A percentile compares a stretch with the other conserved stretches of the same genome.
Conservation (phyloP, 2,797 vertebrate genomes). For the Hoplostethus atlanticus region DNA sequence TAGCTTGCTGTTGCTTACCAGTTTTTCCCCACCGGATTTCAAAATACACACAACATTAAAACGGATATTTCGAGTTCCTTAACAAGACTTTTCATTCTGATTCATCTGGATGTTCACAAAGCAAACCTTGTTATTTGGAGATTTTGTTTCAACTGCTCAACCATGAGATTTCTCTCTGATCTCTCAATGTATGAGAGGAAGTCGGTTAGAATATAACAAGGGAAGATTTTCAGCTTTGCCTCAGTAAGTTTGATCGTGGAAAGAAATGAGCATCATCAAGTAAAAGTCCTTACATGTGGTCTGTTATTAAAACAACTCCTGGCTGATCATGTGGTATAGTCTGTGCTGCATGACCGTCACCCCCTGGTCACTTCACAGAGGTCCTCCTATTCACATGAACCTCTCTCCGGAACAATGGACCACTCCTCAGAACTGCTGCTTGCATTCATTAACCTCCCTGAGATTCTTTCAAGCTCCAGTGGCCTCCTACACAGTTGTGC, state of each 20-base stretch:
- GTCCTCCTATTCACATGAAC: background rate
- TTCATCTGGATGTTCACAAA: slow-evolving; percentile 18
- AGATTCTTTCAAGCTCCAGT: slow-evolving; percentile 15
- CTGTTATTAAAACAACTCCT: slow-evolving; percentile 4
- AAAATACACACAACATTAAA: slow-evolving; percentile 41
- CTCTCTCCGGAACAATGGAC: background rate
- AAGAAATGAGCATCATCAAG: slow-evolving; percentile 1
- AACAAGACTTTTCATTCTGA: slow-evolving; percentile 14
- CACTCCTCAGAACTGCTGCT: slow-evolving; percentile 28
- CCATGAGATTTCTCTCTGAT: slow-evolving; percentile 18
- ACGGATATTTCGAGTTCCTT: slow-evolving; percentile 30
- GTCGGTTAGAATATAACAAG: slow-evolving; percentile 12
- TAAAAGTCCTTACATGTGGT: background rate
- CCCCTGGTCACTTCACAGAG: no score
- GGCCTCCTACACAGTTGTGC: background rate
- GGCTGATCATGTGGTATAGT: background rate
- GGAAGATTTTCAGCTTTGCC: slow-evolving; percentile 1
- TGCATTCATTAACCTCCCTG: background rate
- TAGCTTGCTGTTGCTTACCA: slow-evolving; percentile 26
- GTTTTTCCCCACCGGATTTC: slow-evolving; percentile 34
- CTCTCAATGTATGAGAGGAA: background rate
- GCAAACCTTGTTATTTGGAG: background rate
- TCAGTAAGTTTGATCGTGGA: background rate
- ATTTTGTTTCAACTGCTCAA: slow-evolving; percentile 19
- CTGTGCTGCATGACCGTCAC: background rate